Conservation (phyloP, 2,888 invertebrate species). For the Aricia artaxerxes region DNA sequence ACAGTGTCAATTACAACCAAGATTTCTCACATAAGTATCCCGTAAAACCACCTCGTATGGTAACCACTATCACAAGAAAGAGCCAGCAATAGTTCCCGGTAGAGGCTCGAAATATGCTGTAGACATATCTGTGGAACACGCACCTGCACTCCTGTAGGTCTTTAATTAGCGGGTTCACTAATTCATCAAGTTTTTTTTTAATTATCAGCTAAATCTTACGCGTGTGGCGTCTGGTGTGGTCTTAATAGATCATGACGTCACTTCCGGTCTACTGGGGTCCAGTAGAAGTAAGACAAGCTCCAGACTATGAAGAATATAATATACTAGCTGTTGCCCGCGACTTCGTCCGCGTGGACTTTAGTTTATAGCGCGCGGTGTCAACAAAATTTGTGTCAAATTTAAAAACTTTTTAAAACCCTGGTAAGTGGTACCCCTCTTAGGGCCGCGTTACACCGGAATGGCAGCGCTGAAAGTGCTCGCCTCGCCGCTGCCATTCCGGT, state of each 20-base stretch:
- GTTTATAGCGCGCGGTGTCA: too few species aligned
- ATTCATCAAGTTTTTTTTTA: constrained; percentile 32
- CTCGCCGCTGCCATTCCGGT: too few species aligned
- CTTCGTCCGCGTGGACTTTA: too few species aligned
- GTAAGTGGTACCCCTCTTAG: too few species aligned
- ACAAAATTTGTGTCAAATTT: too few species aligned
- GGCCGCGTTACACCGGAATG: too few species aligned
- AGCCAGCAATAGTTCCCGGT: constrained; percentile 52
- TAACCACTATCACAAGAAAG: constrained; percentile 21
- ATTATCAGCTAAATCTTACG: constrained; percentile 8
- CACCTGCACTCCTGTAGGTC: constrained; percentile 64
- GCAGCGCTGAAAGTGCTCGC: too few species aligned
- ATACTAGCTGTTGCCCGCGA: too few species aligned
- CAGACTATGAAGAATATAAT: too few species aligned
- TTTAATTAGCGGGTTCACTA: constrained; percentile 35
- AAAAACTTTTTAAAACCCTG: too few species aligned
- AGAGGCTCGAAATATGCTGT: constrained; percentile 62
- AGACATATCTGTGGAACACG: constrained; percentile 50
- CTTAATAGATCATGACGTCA: constrained; percentile 9
- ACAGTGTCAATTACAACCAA: background rate
- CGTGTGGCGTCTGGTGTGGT: constrained; percentile 13
- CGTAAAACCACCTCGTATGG: background rate
- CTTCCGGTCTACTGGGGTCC: background rate
- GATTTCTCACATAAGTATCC: background rate
- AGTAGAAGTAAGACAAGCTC: too few species aligned